Evolutionary conservation across 2,113 vertebrate species (phyloP).

Genomic region (Sprattus sprattus): DNA sequence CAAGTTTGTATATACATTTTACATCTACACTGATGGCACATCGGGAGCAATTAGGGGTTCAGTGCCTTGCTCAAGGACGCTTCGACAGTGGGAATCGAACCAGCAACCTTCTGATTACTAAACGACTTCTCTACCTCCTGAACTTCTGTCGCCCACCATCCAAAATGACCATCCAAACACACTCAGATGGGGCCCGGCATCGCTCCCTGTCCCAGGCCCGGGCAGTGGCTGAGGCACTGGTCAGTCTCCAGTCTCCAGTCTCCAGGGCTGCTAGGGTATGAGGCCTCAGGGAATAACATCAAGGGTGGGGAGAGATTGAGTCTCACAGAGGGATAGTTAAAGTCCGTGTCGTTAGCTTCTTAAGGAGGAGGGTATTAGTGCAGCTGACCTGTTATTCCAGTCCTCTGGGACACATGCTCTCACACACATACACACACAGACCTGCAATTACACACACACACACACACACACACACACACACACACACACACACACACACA

Average conservation of each 20-base stretch:
- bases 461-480: background rate
- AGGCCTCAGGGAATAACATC: conserved; percentile 27
- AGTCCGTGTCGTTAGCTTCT: conserved; percentile 36
- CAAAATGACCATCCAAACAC: too few species aligned
- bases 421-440: conserved; percentile 7
- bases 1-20: too few species aligned
- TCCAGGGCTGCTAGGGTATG: background rate
- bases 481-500: background rate
- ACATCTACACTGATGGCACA: too few species aligned
- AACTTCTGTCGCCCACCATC: too few species aligned
- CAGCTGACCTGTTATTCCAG: background rate
- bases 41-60: too few species aligned
- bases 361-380: background rate
- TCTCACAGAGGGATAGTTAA: conserved; percentile 42
- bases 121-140: too few species aligned
- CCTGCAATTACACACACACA: background rate
- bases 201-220: background rate
- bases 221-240: background rate
- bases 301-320: conserved; percentile 40
- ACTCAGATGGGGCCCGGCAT: background rate
- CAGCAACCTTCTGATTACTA: too few species aligned
- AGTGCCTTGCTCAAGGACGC: too few species aligned
- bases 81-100: too few species aligned
- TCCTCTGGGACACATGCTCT: background rate
- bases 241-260: background rate